Conservation (phyloP, 2,888 invertebrate genomes). For the Drosophila parthenogenetica region DNA sequence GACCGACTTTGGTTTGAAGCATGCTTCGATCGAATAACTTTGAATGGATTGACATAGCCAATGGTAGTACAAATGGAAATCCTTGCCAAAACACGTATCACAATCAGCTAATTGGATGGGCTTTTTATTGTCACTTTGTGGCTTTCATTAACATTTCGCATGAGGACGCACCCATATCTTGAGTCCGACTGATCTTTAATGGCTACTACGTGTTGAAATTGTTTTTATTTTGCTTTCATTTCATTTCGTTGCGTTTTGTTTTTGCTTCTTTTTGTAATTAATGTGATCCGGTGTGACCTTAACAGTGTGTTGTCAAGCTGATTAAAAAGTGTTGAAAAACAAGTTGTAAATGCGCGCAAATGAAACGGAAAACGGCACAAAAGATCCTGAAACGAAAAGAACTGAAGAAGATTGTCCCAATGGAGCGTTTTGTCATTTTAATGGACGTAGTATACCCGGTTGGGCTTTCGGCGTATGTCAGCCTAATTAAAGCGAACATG, state of each 20-base stretch:
- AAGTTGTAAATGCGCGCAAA: conserved; percentile 70
- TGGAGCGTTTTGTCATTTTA: conserved; percentile 68
- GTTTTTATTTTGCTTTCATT: conserved; percentile 20
- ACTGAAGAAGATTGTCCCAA: conserved; percentile 5
- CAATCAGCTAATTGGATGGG: conserved; percentile 77
- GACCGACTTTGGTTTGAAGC: conserved; percentile 57
- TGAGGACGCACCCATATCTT: conserved; percentile 44
- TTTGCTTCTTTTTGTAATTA: conserved; percentile 61
- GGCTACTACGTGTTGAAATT: conserved; percentile 66
- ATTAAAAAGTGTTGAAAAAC: conserved; percentile 77
- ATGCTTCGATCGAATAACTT: conserved; percentile 68
- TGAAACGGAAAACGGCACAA: conserved; percentile 58
- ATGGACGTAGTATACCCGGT: conserved; percentile 41
- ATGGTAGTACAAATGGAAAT: conserved; percentile 26
- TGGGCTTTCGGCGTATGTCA: conserved; percentile 52
- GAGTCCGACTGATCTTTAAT: conserved; percentile 60
- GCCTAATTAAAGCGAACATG: conserved; percentile 79
- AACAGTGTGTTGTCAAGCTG: conserved; percentile 75
- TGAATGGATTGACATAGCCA: conserved; percentile 35
- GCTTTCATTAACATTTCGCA: conserved; percentile 74
- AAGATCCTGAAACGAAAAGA: conserved; percentile 17
- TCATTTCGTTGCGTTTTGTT: conserved; percentile 22
- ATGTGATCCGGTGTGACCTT: conserved; percentile 75
- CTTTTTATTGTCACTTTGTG: conserved; percentile 58
- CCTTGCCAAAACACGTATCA: conserved; percentile 78